Conservation (phyloP, 2,113 vertebrate species). For the Glareola pratincola region DNA sequence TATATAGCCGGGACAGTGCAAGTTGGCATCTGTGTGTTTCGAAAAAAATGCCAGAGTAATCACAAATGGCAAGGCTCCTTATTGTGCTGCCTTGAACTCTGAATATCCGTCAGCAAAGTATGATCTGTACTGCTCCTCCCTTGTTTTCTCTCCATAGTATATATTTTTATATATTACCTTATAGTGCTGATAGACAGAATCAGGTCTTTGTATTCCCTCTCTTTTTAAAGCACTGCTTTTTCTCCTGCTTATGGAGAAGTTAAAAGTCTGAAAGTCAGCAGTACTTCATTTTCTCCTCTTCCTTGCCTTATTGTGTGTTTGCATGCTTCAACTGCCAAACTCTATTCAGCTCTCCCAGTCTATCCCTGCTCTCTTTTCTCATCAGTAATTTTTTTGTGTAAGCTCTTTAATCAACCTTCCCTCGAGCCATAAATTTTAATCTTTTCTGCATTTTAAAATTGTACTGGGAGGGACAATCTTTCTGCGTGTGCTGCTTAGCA, state of each 20-base stretch:
- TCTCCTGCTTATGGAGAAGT: not conserved
- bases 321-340: not conserved
- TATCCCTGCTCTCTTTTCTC: not conserved
- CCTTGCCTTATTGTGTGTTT: not conserved
- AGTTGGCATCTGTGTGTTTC: not conserved
- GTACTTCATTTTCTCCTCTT: not conserved
- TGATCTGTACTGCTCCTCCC: not conserved
- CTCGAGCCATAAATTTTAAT: not conserved
- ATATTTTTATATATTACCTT: not conserved
- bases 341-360: not conserved
- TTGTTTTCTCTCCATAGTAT: not conserved
- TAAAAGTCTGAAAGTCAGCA: not conserved
- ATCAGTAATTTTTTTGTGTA: not conserved
- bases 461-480: not conserved
- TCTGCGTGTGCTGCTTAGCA: not conserved
- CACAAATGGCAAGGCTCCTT: accelerated
- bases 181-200: not conserved
- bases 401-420: not conserved
- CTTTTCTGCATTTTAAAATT: not conserved
- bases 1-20: not conserved
- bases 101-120: not conserved
- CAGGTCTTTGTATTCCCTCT: not conserved
- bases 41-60: not conserved
- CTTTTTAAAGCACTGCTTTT: not conserved
- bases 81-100: not conserved